A percentile compares a stretch with the other conserved stretches of the same genome.
These are phyloP conservation scores for Rhinolophus ferrumequinum DNA, from an alignment of 2,113 vertebrate genomes.

Conservation along the genomic window DNA sequence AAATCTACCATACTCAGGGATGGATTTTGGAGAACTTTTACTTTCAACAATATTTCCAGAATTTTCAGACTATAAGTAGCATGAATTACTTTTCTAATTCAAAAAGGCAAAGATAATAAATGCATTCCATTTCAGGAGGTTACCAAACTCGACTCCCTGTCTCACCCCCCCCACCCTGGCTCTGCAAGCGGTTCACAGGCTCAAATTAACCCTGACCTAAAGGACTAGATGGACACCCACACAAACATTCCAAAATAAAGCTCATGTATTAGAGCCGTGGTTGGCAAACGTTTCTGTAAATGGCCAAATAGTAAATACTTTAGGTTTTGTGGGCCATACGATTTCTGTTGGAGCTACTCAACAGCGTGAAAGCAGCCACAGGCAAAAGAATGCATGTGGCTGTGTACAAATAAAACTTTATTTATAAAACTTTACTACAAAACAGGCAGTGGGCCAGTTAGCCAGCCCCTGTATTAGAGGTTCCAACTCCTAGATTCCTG, in stretches of 20 bases:
- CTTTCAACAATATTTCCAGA: background rate
- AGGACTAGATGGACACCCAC: background rate
- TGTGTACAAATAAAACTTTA: conserved; percentile 66
- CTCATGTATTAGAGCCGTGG: background rate
- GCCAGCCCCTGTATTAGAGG: background rate
- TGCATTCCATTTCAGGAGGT: background rate
- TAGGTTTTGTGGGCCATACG: background rate
- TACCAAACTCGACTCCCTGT: background rate
- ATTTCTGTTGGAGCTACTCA: background rate
- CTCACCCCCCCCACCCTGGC: background rate
- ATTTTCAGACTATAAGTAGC: background rate
- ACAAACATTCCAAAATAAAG: background rate
- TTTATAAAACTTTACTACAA: background rate
- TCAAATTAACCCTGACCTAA: background rate
- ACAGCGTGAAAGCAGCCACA: background rate
- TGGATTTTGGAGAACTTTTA: background rate
- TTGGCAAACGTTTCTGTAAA: background rate
- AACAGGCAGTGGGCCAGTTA: background rate
- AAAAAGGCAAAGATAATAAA: background rate
- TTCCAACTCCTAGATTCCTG: background rate
- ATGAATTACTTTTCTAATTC: background rate
- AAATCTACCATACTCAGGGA: background rate
- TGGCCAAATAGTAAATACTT: background rate
- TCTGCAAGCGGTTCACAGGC: background rate
- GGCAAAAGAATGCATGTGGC: background rate